Base-by-base conservation (phyloP, 1,140 invertebrate species). In the Listronotus bonariensis region DNA sequence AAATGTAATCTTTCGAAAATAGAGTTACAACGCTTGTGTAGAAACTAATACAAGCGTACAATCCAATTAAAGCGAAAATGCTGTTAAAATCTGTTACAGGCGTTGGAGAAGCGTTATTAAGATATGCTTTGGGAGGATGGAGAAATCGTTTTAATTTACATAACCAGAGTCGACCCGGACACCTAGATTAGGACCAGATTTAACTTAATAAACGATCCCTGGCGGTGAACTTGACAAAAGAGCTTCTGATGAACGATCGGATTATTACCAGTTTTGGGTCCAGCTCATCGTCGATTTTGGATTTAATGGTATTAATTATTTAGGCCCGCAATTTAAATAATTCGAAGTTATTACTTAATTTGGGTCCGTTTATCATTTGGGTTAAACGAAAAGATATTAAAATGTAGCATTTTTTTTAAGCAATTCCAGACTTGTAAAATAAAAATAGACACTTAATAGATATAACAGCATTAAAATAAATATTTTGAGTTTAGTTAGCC, bases 131-230 rank as follows among this genome's bases (percentile, higher is more conserved):
- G n/a, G 20, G 43, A 12, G 43, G 41, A 57, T n/a, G 43, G 55
- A n/a, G 42, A 43, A 57, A 45, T 57, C 55, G 38, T 57, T 57
- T 57, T 46, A 57, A 57, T 57, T 57, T 57, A 57, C 55, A 57
- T 57, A 57, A 45, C 55, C 38, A 14, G 43, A 57, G 55, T 18
- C n/a, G 41, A 36, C 17, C 40, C 38, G 55, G 43, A 42, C 55
- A 20, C 15, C 41, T 18, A 42, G 55, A 57, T 57, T 57, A 57
- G 41, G 34, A 20, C 41, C 51, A 15, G 55, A 57, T 57, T 57
- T 57, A 57, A 57, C 42, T 57, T 40, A 34, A 46, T 46, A 46
- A 26, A 36, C 38, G 41, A 43, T 38, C 55, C 40, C 40, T 57
- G 43, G 15, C 55, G 32, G 41, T 57, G 42, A 57, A 40, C 55